Conservation (phyloP, 2,113 vertebrate genomes). For the Pelmatolapia mariae region DNA sequence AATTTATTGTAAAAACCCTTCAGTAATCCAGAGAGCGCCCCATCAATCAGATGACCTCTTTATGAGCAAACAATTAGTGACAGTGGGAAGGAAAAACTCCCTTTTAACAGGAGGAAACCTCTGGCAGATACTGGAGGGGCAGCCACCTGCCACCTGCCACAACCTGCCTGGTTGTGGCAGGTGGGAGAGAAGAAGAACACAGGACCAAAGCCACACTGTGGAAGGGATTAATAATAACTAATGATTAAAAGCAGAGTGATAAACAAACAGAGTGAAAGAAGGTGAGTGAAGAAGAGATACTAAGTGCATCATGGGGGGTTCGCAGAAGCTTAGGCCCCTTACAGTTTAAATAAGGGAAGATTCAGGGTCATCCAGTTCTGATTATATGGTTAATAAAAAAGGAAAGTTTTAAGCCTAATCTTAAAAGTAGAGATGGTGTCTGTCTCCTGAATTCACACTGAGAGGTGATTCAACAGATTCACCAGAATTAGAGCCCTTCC, state of each 20-base stretch:
- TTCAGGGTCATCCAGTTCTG: background rate
- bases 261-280: background rate
- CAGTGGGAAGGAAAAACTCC: background rate
- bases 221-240: background rate
- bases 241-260: background rate
- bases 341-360: background rate
- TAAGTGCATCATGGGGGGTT: background rate
- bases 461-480: background rate
- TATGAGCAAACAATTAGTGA: background rate
- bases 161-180: accelerated
- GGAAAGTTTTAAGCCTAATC: background rate
- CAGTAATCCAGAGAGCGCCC: background rate
- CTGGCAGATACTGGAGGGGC: background rate
- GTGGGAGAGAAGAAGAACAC: background rate
- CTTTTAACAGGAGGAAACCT: background rate
- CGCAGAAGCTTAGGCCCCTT: background rate
- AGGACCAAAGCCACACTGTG: background rate
- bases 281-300: background rate
- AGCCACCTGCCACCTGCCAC: background rate
- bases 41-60: background rate
- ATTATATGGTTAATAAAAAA: background rate
- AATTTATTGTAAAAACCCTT: background rate
- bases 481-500: background rate
- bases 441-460: background rate
- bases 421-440: background rate